Conservation (phyloP, 2,113 vertebrate species). For the Tragelaphus strepsiceros region DNA sequence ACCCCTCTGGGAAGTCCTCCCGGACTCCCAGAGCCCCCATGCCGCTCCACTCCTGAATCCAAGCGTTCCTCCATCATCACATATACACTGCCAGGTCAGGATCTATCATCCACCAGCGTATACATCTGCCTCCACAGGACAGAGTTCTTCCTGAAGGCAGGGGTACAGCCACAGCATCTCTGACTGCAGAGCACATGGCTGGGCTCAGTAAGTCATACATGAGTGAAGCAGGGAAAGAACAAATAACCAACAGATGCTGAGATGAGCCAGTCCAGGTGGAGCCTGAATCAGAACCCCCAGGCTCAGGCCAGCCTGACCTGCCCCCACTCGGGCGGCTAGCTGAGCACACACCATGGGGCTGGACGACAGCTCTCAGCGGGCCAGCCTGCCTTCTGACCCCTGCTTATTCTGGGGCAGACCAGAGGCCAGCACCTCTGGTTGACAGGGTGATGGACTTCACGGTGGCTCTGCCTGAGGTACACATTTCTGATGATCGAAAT, state of each 20-base stretch:
- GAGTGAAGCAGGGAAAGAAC: background rate
- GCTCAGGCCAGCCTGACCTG: background rate
- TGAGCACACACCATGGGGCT: background rate
- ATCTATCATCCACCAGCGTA: background rate
- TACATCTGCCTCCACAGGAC: background rate
- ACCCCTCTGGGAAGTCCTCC: background rate
- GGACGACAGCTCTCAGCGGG: background rate
- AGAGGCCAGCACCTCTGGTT: background rate
- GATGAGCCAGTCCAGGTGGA: background rate
- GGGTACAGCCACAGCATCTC: background rate
- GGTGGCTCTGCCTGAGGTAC: background rate
- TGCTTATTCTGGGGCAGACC: background rate
- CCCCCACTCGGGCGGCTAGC: accelerated
- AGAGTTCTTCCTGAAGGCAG: background rate
- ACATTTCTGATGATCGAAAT: background rate
- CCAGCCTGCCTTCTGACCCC: background rate
- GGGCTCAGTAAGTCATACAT: background rate
- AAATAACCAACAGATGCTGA: background rate
- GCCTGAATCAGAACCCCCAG: background rate
- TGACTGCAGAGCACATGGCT: background rate
- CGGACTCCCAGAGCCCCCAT: background rate
- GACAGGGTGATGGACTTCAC: background rate
- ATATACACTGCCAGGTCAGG: accelerated
- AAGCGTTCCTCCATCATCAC: accelerated
- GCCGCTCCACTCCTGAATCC: background rate